Percentiles rank a stretch among this genome's conserved stretches.
Evolutionary conservation across 2,888 invertebrate species (phyloP).

Genomic region (Linyphia triangularis): DNA sequence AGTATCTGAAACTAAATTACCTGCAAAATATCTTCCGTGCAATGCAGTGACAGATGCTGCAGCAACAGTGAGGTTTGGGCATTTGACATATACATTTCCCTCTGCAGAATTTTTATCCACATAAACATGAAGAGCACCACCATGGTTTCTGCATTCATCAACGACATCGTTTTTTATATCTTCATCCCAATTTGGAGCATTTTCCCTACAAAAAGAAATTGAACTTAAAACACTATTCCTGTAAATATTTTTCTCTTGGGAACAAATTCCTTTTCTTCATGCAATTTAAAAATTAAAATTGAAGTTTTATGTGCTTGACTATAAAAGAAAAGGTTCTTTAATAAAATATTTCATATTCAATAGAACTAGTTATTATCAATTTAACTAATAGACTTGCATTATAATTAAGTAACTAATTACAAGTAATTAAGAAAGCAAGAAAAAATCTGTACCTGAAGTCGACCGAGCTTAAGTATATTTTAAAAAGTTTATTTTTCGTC

Average conservation of each 20-base stretch:
- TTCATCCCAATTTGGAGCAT: constrained; percentile 90
- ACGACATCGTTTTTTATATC: constrained; percentile 98
- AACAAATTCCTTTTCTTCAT: neutral
- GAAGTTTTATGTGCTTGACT: no score
- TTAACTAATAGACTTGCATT: no score
- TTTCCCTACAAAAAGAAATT: constrained; percentile 82
- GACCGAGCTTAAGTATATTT: no score
- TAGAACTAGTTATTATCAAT: no score
- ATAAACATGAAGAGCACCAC: constrained; percentile 96
- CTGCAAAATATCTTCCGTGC: constrained; percentile 99
- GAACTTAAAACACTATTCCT: neutral
- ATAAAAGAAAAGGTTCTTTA: no score
- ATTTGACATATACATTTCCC: constrained; percentile 99
- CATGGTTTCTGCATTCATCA: constrained; percentile 98
- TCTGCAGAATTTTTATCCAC: constrained; percentile 95
- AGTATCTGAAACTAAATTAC: no score
- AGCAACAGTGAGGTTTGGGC: constrained; percentile 96
- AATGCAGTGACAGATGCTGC: constrained; percentile 97
- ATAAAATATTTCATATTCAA: no score
- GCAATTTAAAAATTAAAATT: neutral
- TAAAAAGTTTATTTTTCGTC: no score
- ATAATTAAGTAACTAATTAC: no score
- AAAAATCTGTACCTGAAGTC: no score
- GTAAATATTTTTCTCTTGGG: neutral
- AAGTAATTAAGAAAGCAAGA: no score